These are phyloP conservation scores for Chiloscyllium plagiosum DNA, from an alignment of 2,113 vertebrate species.

Conservation along the genomic window DNA sequence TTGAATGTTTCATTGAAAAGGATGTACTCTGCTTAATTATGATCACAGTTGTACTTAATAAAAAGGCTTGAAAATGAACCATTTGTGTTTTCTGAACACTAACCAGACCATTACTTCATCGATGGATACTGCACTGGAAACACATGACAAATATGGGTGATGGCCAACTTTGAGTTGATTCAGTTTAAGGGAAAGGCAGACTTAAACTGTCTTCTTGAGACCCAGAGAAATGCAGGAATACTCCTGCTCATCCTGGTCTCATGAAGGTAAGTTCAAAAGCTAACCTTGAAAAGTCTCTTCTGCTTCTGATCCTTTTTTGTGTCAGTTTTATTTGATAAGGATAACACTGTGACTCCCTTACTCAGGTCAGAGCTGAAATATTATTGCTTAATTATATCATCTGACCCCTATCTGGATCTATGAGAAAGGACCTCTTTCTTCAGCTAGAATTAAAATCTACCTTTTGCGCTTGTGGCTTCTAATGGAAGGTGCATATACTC, in stretches of 20 bases:
- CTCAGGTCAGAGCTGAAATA: neutral
- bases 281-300: neutral
- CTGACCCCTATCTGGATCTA: neutral
- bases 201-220: neutral
- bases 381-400: neutral
- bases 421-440: neutral
- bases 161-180: neutral
- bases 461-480: neutral
- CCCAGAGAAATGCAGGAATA: neutral
- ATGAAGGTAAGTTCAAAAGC: neutral
- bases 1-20: neutral
- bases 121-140: neutral
- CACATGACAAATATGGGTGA: neutral
- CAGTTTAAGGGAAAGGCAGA: neutral
- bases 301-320: neutral
- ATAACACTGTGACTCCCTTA: neutral
- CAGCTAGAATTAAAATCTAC: neutral
- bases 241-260: neutral
- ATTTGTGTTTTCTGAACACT: neutral
- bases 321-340: neutral
- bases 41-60: neutral
- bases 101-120: neutral
- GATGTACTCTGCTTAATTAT: neutral
- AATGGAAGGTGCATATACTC: neutral
- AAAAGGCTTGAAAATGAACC: neutral